Percentiles rank a stretch among this genome's conserved stretches.
Evolutionary conservation across 2,113 vertebrate species (phyloP).

Genomic region (Corvus cornix): DNA sequence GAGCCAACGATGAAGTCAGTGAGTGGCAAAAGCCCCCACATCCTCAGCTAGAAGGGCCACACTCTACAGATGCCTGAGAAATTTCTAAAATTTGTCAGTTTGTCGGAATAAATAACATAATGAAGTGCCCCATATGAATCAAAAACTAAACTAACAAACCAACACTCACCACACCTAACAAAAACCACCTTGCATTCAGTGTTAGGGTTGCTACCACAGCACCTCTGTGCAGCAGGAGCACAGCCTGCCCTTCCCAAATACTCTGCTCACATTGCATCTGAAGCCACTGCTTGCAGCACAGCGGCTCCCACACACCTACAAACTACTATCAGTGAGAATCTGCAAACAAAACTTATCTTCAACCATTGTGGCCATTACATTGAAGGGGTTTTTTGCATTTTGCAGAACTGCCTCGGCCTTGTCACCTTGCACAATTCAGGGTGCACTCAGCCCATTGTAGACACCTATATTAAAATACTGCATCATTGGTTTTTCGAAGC

Average conservation of each 20-base stretch:
- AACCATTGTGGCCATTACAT: accelerated
- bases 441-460: background rate
- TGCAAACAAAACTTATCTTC: background rate
- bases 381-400: accelerated
- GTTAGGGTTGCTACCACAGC: background rate
- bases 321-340: background rate
- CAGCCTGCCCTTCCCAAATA: background rate
- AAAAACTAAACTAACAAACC: background rate
- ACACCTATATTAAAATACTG: background rate
- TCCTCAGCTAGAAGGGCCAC: background rate
- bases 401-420: background rate
- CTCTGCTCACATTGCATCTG: background rate
- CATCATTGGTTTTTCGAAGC: accelerated
- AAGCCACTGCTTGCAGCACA: background rate
- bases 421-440: background rate
- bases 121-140: accelerated
- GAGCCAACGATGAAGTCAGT: background rate
- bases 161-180: background rate
- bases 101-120: background rate
- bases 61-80: background rate
- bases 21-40: background rate
- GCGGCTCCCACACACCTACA: accelerated
- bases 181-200: background rate
- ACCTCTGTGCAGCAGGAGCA: background rate
- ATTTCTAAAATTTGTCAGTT: background rate